Base-by-base conservation (phyloP, 1,140 invertebrate genomes). In the Drosophila santomea region DNA sequence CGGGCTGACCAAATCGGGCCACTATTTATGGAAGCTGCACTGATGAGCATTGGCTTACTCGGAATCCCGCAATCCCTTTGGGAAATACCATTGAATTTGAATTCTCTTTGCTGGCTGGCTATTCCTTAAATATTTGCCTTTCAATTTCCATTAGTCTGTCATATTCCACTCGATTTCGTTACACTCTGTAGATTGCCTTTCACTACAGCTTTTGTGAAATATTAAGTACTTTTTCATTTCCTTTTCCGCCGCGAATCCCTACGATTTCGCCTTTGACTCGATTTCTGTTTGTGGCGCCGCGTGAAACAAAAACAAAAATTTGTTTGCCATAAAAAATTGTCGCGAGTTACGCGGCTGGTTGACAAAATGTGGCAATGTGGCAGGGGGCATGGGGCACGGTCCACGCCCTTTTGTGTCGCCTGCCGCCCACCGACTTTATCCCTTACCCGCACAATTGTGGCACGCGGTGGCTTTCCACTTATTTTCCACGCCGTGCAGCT, bases 161-260 rank as follows among this genome's bases (percentile, higher is more conserved):
- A 67, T 75, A 75, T 67, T 75, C 54, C 61, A 76, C 48, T 48
- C 57, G 48, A 48, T 73, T 73, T 73, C 47, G 58, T 23, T 73
- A 61, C 39, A 47, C 56, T 67, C 62, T 59, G 61, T 54, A 73
- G 76, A 75, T 75, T 67, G 73, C 72, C 73, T 59, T 76, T 67
- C 45, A 75, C 47, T 75, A 10, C 50, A 17, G 61, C 73, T 75
- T 67, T 74, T 76, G 35, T 75, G 72, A 51, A 66, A 58, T 75
- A 76, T 76, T 76, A 76, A 75, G 73, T 76, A 75, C 73, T 75
- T 76, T 76, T 76, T 59, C 72, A 76, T 76, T 76, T 76, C 61
- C 72, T 75, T 56, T 74, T 74, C 72, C 69, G 69, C 10, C 25
- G 43, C 14, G 43, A 56, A 12, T 55, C 44, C 38, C 44, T 15